These are phyloP conservation scores for Acrobeloides nanus DNA, from an alignment of 2,888 invertebrate genomes.

Conservation along the genomic window DNA sequence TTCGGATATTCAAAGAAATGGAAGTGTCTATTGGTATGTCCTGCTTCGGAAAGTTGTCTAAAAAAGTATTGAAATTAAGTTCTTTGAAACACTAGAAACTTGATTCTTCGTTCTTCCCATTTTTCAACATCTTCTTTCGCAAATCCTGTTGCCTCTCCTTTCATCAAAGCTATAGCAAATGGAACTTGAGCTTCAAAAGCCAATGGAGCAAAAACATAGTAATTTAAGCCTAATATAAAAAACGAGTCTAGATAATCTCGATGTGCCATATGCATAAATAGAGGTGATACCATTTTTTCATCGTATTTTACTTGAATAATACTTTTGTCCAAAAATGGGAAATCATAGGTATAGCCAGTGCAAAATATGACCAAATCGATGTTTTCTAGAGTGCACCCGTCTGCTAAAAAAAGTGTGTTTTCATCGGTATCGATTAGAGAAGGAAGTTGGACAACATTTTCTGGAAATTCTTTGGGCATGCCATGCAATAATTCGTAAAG, in stretches of 20 bases:
- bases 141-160: too few relatives aligned
- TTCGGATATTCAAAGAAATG: too few relatives aligned
- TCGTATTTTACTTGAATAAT: too few relatives aligned
- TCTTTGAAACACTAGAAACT: too few relatives aligned
- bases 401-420: slow-evolving; percentile 23
- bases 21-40: too few relatives aligned
- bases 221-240: slow-evolving; percentile 61
- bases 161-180: too few relatives aligned
- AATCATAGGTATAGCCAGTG: slow-evolving; percentile 54
- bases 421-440: slow-evolving; percentile 40
- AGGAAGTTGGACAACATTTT: slow-evolving; percentile 48
- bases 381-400: slow-evolving; percentile 22
- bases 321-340: slow-evolving; percentile 8
- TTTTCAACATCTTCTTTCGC: too few relatives aligned
- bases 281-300: slow-evolving; percentile 52
- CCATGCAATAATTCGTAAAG: too few relatives aligned
- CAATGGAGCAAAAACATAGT: slow-evolving; percentile 31
- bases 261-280: slow-evolving; percentile 68
- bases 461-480: slow-evolving; percentile 53
- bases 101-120: too few relatives aligned
- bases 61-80: too few relatives aligned
- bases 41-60: too few relatives aligned
- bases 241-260: slow-evolving; percentile 72
- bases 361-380: slow-evolving; percentile 54
- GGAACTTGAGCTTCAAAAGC: slow-evolving; percentile 34